Evolutionary conservation across 2,888 invertebrate genomes (phyloP).

Genomic region (Tinea semifulvella): DNA sequence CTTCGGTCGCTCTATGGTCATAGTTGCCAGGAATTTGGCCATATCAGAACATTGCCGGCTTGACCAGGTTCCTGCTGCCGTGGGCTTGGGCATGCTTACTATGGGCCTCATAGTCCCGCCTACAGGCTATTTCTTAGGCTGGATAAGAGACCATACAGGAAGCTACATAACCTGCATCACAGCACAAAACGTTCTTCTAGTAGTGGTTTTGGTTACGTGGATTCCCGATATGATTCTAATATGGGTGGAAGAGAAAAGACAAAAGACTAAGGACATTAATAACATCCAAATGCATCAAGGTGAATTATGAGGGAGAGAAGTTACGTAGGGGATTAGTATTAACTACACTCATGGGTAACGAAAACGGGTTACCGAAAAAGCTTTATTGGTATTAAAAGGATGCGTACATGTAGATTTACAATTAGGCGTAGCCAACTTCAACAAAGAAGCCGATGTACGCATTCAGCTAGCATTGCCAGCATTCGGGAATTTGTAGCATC

Average conservation of each 20-base stretch:
- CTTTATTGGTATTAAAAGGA: too few species aligned
- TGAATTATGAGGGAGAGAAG: too few species aligned
- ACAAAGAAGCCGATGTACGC: too few species aligned
- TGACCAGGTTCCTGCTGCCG: constrained; percentile 71
- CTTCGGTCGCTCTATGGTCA: constrained; percentile 75
- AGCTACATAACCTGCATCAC: constrained; percentile 73
- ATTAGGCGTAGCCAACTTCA: too few species aligned
- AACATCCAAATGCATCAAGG: constrained; percentile 27
- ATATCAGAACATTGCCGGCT: constrained; percentile 70
- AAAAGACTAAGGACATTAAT: constrained; percentile 29
- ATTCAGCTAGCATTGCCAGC: too few species aligned
- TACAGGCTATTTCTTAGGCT: constrained; percentile 71
- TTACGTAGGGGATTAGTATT: too few species aligned
- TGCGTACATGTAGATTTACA: too few species aligned
- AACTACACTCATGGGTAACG: too few species aligned
- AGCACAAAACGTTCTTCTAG: constrained; percentile 65
- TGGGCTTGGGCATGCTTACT: constrained; percentile 76
- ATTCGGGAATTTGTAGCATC: too few species aligned
- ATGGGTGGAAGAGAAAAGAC: constrained; percentile 35
- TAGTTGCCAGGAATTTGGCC: constrained; percentile 76
- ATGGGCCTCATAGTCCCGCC: constrained; percentile 75
- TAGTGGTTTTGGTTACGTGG: constrained; percentile 66
- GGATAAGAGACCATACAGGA: constrained; percentile 71
- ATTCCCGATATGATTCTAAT: constrained; percentile 62
- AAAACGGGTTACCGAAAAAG: too few species aligned